Evolutionary conservation across 2,888 invertebrate species (phyloP).

Genomic region (Tetragonisca angustula): DNA sequence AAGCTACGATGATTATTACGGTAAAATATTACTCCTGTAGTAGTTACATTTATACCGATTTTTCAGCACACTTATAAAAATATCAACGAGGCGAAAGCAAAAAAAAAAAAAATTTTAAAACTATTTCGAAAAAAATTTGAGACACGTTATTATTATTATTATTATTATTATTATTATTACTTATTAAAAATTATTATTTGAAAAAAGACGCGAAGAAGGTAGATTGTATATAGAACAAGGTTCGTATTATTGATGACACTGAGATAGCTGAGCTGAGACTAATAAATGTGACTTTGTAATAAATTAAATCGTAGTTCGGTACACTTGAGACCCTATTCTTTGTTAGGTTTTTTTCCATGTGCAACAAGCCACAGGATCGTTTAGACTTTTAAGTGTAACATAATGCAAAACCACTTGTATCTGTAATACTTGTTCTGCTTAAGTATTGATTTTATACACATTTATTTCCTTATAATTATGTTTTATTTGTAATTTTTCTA

Average conservation of each 20-base stretch:
- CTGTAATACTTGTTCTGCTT: constrained; percentile 61
- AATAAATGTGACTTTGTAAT: constrained; percentile 82
- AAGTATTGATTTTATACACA: constrained; percentile 68
- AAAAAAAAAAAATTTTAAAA: constrained; percentile 44
- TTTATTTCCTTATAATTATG: constrained; percentile 62
- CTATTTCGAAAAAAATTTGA: constrained; percentile 63
- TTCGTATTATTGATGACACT: constrained; percentile 78
- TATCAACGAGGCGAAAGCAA: constrained; percentile 67
- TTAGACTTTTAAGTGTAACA: constrained; percentile 54
- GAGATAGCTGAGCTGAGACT: constrained; percentile 76
- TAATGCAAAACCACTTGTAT: constrained; percentile 52
- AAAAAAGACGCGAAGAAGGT: constrained; percentile 68
- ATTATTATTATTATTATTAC: constrained; percentile 68
- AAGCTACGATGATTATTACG: constrained; percentile 76
- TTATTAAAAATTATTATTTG: constrained; percentile 68
- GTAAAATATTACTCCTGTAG: constrained; percentile 74
- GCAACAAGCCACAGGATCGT: constrained; percentile 47
- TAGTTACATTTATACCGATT: constrained; percentile 81
- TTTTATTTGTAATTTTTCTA: constrained; percentile 72
- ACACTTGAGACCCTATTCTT: constrained; percentile 62
- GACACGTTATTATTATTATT: constrained; percentile 67
- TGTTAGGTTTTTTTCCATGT: constrained; percentile 56
- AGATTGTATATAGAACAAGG: constrained; percentile 79
- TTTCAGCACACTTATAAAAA: constrained; percentile 78
- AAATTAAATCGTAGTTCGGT: constrained; percentile 72